These are phyloP conservation scores for Saguinus midas DNA, from an alignment of 2,113 vertebrate species.

Conservation along the genomic window DNA sequence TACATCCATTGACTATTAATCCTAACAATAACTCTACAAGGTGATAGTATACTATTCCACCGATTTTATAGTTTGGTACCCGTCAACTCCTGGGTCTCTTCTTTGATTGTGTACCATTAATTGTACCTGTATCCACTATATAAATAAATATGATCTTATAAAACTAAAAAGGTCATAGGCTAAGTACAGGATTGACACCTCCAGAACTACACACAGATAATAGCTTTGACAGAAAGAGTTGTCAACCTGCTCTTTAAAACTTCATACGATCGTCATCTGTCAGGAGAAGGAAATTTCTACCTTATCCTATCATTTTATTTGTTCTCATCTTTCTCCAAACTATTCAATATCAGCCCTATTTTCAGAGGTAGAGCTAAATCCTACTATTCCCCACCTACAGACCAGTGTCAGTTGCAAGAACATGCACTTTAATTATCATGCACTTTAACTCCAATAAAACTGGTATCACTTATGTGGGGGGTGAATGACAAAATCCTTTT, in stretches of 20 bases:
- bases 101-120: not conserved
- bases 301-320: not conserved
- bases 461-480: not conserved
- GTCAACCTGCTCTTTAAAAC: not conserved
- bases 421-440: not conserved
- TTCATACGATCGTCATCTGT: not conserved
- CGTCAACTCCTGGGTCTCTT: not conserved
- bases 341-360: not conserved
- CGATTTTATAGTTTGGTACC: not conserved
- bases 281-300: not conserved
- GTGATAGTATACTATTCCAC: too few relatives aligned
- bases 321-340: not conserved
- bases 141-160: not conserved
- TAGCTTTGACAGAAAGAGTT: not conserved
- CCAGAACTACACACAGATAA: not conserved
- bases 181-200: not conserved
- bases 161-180: not conserved
- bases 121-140: not conserved
- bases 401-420: not conserved
- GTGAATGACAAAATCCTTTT: not conserved
- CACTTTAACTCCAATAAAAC: not conserved
- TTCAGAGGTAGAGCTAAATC: not conserved
- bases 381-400: not conserved
- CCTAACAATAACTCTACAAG: not conserved
- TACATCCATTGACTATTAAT: too few relatives aligned